Base-by-base conservation (phyloP, 1,140 invertebrate species). In the Metaphire vulgaris region DNA sequence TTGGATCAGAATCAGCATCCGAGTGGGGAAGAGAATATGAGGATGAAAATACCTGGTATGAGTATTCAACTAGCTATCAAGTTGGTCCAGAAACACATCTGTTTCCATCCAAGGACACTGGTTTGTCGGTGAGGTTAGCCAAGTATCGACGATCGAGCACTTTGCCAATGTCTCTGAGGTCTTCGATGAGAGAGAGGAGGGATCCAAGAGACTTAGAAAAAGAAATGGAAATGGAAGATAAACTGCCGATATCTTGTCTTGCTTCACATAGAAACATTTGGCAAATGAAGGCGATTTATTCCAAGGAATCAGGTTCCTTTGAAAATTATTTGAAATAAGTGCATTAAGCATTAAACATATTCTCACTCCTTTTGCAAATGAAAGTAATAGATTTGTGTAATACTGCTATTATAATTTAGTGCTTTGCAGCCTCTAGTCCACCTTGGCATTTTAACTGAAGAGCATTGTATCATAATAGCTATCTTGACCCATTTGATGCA, bases 21-120 rank as follows among this genome's bases (percentile, higher is more conserved):
- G 79, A 81, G 67, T 80, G 78, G 56, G 84, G 82, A 65, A 82
- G 84, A 68, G 80, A 85, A 71, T 85, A 80, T 70, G 79, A 83
- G 33, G 85, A 86, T 74, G 80, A 84, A 33, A 82, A 86, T 69
- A 81, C 83, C 12, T 84, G 84, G 83, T 83, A 81, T 69, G 82
- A 86, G 64, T 86, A 83, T 82, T 81, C 83, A 30, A 76, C 80
- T 21, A 78, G 81, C 31, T 83, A 82, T 65, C 80, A 82, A 64
- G 71, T 68, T 26, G 77, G 77, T 31, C 71, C 77, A 30, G 79
- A 79, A 15, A 75, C 76, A 6, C 75, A 79, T 33, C 67, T 80
- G 2, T 68, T 80, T n/a, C 79, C 79, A 68, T 69, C 77, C 0
- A 29, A 33, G 16, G 79, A 80, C 72, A 72, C 76, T 67, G 67